Percentiles rank a stretch among this genome's conserved stretches.
Evolutionary conservation across 2,797 vertebrate genomes (phyloP).

Genomic region (Setipinna tenuifilis): DNA sequence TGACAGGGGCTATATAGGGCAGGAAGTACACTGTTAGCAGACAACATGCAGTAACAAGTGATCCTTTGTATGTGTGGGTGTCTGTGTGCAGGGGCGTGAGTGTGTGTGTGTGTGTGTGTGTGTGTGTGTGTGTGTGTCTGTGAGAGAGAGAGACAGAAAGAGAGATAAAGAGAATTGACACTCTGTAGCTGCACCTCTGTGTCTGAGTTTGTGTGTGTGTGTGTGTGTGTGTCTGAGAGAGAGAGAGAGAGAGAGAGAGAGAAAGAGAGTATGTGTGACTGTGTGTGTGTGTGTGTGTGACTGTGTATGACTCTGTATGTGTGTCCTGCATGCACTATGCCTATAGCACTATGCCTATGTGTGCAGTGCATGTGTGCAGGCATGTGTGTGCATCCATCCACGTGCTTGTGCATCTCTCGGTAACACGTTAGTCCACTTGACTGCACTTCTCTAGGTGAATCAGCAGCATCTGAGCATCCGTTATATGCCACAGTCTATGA

Average conservation of each 20-base stretch:
- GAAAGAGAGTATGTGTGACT: background rate
- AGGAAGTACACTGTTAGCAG: slow-evolving; percentile 4
- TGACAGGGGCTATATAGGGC: background rate
- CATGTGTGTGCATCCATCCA: background rate
- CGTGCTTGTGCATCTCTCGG: background rate
- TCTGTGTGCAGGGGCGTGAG: background rate
- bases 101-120: background rate
- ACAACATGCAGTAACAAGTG: background rate
- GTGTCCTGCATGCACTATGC: no score
- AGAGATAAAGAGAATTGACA: background rate
- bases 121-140: background rate
- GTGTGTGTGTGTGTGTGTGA: background rate
- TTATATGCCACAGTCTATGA: background rate
- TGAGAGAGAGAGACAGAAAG: background rate
- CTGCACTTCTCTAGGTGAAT: background rate
- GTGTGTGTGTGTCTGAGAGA: background rate
- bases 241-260: background rate
- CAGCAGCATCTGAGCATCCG: background rate
- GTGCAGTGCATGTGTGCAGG: no score
- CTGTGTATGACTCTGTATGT: no score
- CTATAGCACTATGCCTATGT: no score
- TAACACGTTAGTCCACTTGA: background rate
- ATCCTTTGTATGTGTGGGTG: background rate
- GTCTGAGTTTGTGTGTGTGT: background rate
- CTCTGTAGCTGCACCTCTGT: no score